phyloP scores from a whole-genome alignment of 2,888 invertebrate genomes.

The Lasioglossum morio region DNA sequence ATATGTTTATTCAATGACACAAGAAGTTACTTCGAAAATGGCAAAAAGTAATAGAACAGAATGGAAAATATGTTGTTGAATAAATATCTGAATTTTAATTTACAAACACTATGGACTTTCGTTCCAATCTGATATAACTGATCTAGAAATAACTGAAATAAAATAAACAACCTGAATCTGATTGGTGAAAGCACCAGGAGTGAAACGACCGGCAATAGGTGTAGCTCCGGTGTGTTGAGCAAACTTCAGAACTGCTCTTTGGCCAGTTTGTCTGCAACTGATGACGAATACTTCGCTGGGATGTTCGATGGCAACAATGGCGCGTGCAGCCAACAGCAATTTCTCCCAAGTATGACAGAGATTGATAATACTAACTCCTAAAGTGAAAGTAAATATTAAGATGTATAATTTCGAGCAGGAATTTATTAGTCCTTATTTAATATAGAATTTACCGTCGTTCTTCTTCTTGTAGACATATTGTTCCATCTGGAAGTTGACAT shows the following conservation, averaged over 20 bases:
- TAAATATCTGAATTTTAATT: no score
- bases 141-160: background rate
- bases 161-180: constrained; percentile 89
- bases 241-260: constrained; percentile 99
- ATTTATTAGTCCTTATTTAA: background rate
- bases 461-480: constrained; percentile 98
- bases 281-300: constrained; percentile 99
- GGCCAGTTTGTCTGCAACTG: constrained; percentile 97
- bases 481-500: constrained; percentile 98
- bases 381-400: background rate
- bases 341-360: constrained; percentile 99
- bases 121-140: no score
- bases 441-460: constrained; percentile 88
- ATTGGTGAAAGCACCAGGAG: constrained; percentile 99
- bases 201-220: constrained; percentile 99
- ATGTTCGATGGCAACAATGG: constrained; percentile 99
- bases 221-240: constrained; percentile 99
- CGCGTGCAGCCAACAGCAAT: constrained; percentile 97
- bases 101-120: no score
- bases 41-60: no score
- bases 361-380: constrained; percentile 97
- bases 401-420: background rate
- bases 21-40: no score
- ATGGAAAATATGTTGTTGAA: no score
- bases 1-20: no score